phyloP scores from a whole-genome alignment of 2,888 invertebrate species.

The Drosophila mercatorum region DNA sequence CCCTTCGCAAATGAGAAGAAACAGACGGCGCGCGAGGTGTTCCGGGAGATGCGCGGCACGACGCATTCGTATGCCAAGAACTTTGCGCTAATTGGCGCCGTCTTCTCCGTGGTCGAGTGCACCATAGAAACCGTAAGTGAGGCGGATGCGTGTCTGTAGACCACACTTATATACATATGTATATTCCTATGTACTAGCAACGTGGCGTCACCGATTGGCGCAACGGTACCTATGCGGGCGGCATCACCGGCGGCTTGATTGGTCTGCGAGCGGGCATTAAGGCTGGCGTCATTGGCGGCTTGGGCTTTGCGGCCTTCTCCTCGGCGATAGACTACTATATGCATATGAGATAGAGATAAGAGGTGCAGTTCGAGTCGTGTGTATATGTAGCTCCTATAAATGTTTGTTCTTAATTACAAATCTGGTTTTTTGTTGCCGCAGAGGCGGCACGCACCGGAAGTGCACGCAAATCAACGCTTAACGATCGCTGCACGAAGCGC shows the following conservation, averaged over 20 bases:
- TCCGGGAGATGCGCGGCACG: slow-evolving; percentile 95
- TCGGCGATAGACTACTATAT: slow-evolving; percentile 98
- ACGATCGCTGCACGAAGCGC: slow-evolving; percentile 52
- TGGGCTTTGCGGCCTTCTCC: slow-evolving; percentile 99
- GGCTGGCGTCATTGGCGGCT: slow-evolving; percentile 96
- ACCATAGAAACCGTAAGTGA: slow-evolving; percentile 93
- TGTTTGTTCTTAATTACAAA: slow-evolving; percentile 58
- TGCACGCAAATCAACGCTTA: slow-evolving; percentile 34
- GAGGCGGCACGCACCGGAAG: slow-evolving; percentile 30
- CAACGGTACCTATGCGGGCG: slow-evolving; percentile 98
- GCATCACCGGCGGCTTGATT: slow-evolving; percentile 95
- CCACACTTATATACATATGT: background rate
- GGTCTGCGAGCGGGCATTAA: slow-evolving; percentile 96
- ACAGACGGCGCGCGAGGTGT: slow-evolving; percentile 93
- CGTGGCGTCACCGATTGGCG: slow-evolving; percentile 98
- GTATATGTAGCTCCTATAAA: slow-evolving; percentile 45
- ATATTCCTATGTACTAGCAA: slow-evolving; percentile 84
- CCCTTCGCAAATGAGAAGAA: slow-evolving; percentile 88
- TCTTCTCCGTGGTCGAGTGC: slow-evolving; percentile 98
- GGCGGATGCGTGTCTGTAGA: background rate
- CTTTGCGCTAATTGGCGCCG: slow-evolving; percentile 97
- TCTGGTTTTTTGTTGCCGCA: slow-evolving; percentile 13
- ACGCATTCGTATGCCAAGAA: slow-evolving; percentile 98
- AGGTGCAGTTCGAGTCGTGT: slow-evolving; percentile 17
- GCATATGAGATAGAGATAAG: slow-evolving; percentile 86